These are phyloP conservation scores for Ptychodera flava DNA, from an alignment of 35 echinoderm and acorn worm genomes.

Conservation along the genomic window DNA sequence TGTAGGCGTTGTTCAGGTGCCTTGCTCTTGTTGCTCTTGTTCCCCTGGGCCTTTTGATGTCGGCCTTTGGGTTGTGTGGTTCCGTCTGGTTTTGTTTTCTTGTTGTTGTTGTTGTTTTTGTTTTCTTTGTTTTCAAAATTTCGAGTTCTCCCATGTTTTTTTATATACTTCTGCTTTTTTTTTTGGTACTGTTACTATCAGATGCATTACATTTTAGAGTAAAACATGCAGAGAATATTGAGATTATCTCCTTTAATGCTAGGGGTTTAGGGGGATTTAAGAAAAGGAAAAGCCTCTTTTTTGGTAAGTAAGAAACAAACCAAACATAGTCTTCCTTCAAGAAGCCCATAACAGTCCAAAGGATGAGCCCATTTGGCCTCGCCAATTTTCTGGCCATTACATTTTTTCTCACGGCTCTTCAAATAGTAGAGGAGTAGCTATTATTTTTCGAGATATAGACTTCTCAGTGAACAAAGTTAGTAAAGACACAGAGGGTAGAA, in stretches of 20 bases:
- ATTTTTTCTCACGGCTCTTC: conserved; percentile 30
- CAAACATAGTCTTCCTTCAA: conserved; percentile 8
- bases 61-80: background rate
- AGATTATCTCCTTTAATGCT: too few relatives aligned
- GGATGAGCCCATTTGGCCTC: background rate
- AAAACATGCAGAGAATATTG: too few relatives aligned
- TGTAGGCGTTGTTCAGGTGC: background rate
- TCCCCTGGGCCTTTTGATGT: background rate
- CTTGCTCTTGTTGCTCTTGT: background rate
- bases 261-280: conserved; percentile 15
- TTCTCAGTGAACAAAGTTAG: conserved; percentile 10
- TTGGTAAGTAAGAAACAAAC: conserved; percentile 22
- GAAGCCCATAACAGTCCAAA: background rate
- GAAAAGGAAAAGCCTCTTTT: conserved; percentile 13
- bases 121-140: background rate
- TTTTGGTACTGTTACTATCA: too few relatives aligned
- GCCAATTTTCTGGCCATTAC: background rate
- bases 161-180: conserved; percentile 4
- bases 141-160: conserved; percentile 2
- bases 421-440: background rate
- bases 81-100: conserved; percentile 6
- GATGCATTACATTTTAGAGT: too few relatives aligned
- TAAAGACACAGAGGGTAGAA: conserved; percentile 8
- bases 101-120: too few relatives aligned
- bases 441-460: background rate